Conservation (phyloP, 1,140 invertebrate species). For the Leguminivora glycinivorella region DNA sequence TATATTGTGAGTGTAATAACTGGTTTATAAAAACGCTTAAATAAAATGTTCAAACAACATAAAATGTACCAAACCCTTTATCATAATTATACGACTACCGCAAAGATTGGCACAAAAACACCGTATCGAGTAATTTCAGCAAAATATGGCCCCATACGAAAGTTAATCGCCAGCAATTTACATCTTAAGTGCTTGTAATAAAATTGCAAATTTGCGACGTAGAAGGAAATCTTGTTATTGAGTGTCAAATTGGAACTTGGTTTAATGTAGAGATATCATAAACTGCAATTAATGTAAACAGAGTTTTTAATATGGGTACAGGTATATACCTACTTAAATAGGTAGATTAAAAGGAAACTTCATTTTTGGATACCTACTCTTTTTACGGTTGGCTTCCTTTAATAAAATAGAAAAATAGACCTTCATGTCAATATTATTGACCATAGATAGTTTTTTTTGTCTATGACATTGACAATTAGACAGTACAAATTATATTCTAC, state of each 20-base stretch:
- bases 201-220: constrained; percentile 15
- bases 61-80: background rate
- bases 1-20: background rate
- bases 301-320: too few relatives aligned
- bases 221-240: constrained; percentile 3
- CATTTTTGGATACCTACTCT: too few relatives aligned
- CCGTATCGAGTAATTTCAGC: constrained; percentile 17
- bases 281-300: too few relatives aligned
- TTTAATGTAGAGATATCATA: background rate
- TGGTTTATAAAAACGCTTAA: background rate
- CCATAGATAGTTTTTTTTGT: too few relatives aligned
- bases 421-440: too few relatives aligned
- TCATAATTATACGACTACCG: constrained; percentile 12
- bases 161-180: constrained; percentile 21
- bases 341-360: too few relatives aligned
- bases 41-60: background rate
- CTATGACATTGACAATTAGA: too few relatives aligned
- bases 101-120: background rate
- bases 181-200: constrained; percentile 16
- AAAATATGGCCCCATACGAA: background rate
- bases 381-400: too few relatives aligned
- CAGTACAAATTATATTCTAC: too few relatives aligned
- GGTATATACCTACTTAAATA: too few relatives aligned
- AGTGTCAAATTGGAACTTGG: background rate
- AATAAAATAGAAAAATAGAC: too few relatives aligned